These are phyloP conservation scores for Synergus itoensis DNA, from an alignment of 2,888 invertebrate species.

Conservation along the genomic window DNA sequence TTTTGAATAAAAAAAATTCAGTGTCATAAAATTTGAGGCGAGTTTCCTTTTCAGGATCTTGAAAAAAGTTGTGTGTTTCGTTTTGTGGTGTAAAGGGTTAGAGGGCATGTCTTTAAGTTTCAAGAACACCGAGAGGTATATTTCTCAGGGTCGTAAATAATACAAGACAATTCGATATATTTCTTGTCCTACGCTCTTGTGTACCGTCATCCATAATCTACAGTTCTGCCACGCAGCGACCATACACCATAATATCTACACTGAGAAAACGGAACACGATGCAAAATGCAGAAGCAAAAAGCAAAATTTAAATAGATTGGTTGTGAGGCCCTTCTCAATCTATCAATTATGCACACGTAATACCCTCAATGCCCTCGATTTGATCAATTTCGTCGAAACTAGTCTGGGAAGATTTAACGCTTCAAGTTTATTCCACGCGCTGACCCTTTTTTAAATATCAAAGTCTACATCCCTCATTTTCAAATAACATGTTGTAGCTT, in stretches of 20 bases:
- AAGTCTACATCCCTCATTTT: conserved; percentile 21
- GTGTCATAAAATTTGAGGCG: conserved; percentile 16
- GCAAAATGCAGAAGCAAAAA: conserved; percentile 28
- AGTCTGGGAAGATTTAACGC: background rate
- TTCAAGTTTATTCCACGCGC: background rate
- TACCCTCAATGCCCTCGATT: conserved; percentile 40
- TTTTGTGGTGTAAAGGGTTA: conserved; percentile 16
- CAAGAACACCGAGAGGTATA: conserved; percentile 9
- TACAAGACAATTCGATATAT: conserved; percentile 23
- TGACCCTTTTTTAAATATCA: conserved; percentile 12
- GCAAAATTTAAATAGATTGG: conserved; percentile 36
- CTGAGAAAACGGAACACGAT: conserved; percentile 31
- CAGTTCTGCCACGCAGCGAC: conserved; percentile 51
- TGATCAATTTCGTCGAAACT: conserved; percentile 33
- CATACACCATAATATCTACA: conserved; percentile 44
- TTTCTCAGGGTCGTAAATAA: conserved; percentile 24
- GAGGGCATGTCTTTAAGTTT: conserved; percentile 28
- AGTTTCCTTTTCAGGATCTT: conserved; percentile 30
- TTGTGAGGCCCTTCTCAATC: conserved; percentile 29
- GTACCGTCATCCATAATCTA: conserved; percentile 65
- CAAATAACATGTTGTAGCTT: conserved; percentile 32
- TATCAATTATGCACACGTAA: conserved; percentile 41
- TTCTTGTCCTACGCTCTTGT: conserved; percentile 62
- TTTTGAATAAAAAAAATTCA: background rate
- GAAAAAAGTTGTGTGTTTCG: conserved; percentile 9